Evolutionary conservation across 2,113 vertebrate genomes (phyloP), one percentile per base, ranked within the genome.

Genomic region (Nothocercus julius): DNA sequence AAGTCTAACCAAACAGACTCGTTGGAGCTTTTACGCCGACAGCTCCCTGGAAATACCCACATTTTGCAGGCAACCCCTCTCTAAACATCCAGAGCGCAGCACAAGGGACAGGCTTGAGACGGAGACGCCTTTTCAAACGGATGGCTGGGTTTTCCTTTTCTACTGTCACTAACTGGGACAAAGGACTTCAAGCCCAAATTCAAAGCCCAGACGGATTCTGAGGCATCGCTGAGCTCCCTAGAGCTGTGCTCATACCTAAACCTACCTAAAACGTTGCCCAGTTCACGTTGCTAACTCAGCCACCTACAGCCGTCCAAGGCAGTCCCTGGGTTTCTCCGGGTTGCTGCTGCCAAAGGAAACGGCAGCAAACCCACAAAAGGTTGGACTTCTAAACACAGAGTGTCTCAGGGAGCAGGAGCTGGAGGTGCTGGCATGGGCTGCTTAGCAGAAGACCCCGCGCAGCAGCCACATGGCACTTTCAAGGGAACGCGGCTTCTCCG

Each of bases 101-200:
- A 36, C 36, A 22, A 63, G 63, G 28, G 42, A 24, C 0, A 1
- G 47, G 56, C 34, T 58, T 7, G 1, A 1, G 2, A 16, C 36
- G 1, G 0, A 44, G 12, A 32, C 1, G 4, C 34, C 30, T 18
- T 3, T 1, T n/a, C 13, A 28, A 16, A 28, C 68, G 9, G 47
- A 13, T 0, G 5, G 28, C 66, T 47, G 54, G 8, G 6, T 61
- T 75, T 54, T 62, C 73, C 44, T n/a, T 22, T 24, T n/a, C 3
- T 18, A 53, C 13, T 22, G 9, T 34, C 64, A 87, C 20, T 1
- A 2, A 11, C 21, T 11, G 30, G 24, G 18, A 42, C 27, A 81
- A 53, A 19, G 42, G 67, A 25, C 27, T 54, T 78, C 44, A 56
- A 54, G n/a, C 12, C 4, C 0, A 0, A 64, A 51, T 27, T 72